Evolutionary conservation across 2,888 invertebrate genomes (phyloP).

Genomic region (Lithosia quadra): DNA sequence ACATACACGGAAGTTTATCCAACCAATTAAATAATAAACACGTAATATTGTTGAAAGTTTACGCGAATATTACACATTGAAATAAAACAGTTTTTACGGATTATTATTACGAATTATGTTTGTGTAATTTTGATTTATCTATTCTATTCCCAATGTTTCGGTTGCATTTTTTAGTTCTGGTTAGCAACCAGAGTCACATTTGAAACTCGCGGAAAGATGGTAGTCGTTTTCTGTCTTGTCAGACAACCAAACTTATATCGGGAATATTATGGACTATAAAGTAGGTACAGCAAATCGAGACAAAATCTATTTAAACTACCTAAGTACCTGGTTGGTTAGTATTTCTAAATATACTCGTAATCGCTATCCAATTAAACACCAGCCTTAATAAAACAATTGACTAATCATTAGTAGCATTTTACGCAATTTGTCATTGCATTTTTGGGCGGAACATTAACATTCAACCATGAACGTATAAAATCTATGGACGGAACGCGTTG

Average conservation of each 20-base stretch:
- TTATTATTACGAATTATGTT: background rate
- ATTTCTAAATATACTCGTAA: slow-evolving; percentile 8
- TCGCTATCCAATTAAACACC: background rate
- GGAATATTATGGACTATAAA: background rate
- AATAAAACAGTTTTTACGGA: background rate
- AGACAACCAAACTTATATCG: background rate
- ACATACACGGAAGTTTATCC: slow-evolving; percentile 8
- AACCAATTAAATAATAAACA: slow-evolving; percentile 10
- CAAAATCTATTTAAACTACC: too few species aligned
- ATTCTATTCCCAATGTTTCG: background rate
- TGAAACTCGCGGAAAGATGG: background rate
- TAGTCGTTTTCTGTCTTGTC: background rate
- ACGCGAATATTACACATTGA: background rate
- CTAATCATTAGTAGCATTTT: slow-evolving; percentile 8
- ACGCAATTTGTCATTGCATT: slow-evolving; percentile 20
- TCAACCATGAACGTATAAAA: too few species aligned
- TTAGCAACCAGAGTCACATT: background rate
- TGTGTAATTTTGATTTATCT: background rate
- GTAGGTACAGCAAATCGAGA: too few species aligned
- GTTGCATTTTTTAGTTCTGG: too few species aligned
- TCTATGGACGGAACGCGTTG: too few species aligned
- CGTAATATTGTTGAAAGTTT: slow-evolving; percentile 1
- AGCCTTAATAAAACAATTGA: slow-evolving; percentile 1
- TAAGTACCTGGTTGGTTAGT: too few species aligned
- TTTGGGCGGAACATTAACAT: background rate